These are phyloP conservation scores for Chironomus tentans DNA, from an alignment of 2,888 invertebrate genomes.

Conservation along the genomic window DNA sequence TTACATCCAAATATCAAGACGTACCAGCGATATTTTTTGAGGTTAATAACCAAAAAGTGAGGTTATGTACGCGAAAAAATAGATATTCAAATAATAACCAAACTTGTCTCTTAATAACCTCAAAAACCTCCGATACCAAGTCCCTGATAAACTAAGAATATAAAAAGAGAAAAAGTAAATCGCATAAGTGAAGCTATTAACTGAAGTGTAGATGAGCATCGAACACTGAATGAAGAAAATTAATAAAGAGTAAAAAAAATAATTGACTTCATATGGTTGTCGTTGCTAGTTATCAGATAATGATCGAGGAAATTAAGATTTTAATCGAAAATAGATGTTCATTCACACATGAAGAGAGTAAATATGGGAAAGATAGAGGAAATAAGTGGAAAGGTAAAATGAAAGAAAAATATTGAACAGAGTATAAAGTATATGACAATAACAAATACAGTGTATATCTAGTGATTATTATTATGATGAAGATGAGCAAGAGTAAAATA, in stretches of 20 bases:
- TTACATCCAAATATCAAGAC: too few relatives aligned
- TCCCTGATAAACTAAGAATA: too few relatives aligned
- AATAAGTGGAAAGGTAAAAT: too few relatives aligned
- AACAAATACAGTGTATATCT: too few relatives aligned
- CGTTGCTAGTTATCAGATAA: background rate
- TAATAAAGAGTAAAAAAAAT: background rate
- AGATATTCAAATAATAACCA: too few relatives aligned
- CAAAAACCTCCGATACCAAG: too few relatives aligned
- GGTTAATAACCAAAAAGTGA: too few relatives aligned
- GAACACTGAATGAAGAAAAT: background rate
- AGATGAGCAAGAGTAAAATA: background rate
- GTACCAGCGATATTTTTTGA: too few relatives aligned
- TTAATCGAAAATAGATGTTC: background rate
- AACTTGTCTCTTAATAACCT: too few relatives aligned
- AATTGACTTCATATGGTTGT: background rate
- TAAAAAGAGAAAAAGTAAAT: background rate
- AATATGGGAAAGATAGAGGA: background rate
- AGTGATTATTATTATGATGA: background rate
- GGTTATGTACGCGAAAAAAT: too few relatives aligned
- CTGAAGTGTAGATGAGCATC: background rate
- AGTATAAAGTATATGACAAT: too few relatives aligned
- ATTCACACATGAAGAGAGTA: background rate
- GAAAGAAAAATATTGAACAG: too few relatives aligned
- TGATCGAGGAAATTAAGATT: constrained; percentile 10
- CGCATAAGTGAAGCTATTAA: background rate